Conservation (phyloP, 2,113 vertebrate genomes). For the Cyphomyrus discorhynchus region DNA sequence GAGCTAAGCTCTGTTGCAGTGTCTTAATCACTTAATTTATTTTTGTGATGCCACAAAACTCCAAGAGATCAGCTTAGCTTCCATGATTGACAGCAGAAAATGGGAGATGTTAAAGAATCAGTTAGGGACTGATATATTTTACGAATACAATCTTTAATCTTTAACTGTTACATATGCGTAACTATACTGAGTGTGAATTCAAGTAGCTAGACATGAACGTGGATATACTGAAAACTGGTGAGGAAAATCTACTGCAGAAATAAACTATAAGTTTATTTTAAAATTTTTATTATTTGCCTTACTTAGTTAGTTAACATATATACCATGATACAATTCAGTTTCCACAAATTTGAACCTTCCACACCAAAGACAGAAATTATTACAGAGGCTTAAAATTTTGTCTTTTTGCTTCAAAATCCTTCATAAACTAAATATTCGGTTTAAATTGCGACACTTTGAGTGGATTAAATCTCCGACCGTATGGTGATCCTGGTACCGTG, state of each 20-base stretch:
- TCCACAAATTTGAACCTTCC: not conserved
- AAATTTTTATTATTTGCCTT: not conserved
- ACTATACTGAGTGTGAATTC: not conserved
- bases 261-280: not conserved
- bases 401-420: not conserved
- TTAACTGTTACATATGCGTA: not conserved
- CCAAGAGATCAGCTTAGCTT: conserved; percentile 8
- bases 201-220: not conserved
- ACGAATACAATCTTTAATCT: not conserved
- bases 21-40: conserved; percentile 14
- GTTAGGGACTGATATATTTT: not conserved
- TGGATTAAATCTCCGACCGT: not conserved
- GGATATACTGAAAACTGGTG: not conserved
- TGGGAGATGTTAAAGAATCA: not conserved
- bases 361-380: not conserved
- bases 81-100: conserved; percentile 4
- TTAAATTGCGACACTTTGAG: not conserved
- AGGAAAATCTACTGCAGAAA: not conserved
- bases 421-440: not conserved
- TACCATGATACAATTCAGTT: not conserved
- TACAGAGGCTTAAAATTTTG: not conserved
- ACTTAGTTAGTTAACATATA: not conserved
- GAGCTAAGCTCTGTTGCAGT: conserved; percentile 1
- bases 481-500: not conserved
- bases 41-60: conserved; percentile 6